Conservation (phyloP, 2,797 vertebrate species). For the Harpagifer antarcticus region DNA sequence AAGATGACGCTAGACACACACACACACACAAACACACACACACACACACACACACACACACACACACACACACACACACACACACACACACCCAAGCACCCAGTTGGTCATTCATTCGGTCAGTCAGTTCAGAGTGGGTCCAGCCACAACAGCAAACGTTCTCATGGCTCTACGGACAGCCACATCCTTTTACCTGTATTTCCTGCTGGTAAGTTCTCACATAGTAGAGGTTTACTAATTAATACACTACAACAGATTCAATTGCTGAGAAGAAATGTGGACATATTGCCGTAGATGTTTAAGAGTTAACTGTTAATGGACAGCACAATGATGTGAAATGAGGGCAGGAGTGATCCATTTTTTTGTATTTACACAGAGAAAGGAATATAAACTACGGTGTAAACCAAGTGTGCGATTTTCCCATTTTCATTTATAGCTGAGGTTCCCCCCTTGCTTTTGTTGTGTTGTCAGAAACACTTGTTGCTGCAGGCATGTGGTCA, state of each 20-base stretch:
- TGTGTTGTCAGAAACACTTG: slow-evolving; percentile 81
- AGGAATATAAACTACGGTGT: neutral
- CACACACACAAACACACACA: too few relatives aligned
- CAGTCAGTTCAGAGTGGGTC: slow-evolving; percentile 45
- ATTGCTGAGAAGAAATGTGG: neutral
- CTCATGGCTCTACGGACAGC: slow-evolving; percentile 73
- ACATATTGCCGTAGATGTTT: neutral
- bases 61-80: too few relatives aligned
- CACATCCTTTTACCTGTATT: slow-evolving; percentile 52
- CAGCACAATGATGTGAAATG: neutral
- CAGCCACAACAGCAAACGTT: slow-evolving; percentile 41
- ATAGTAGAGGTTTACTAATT: neutral
- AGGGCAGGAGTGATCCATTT: neutral
- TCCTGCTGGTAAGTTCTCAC: slow-evolving; percentile 77
- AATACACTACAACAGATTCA: neutral
- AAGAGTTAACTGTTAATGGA: neutral
- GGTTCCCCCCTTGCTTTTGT: slow-evolving; percentile 67
- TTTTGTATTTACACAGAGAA: neutral
- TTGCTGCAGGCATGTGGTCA: slow-evolving; percentile 46
- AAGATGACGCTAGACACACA: neutral
- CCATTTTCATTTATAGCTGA: slow-evolving; percentile 28
- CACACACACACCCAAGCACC: neutral
- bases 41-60: too few relatives aligned
- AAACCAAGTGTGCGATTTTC: neutral
- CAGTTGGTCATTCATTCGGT: slow-evolving; percentile 35